Conservation (phyloP, 2,888 invertebrate genomes). For the Heliconius hortense region DNA sequence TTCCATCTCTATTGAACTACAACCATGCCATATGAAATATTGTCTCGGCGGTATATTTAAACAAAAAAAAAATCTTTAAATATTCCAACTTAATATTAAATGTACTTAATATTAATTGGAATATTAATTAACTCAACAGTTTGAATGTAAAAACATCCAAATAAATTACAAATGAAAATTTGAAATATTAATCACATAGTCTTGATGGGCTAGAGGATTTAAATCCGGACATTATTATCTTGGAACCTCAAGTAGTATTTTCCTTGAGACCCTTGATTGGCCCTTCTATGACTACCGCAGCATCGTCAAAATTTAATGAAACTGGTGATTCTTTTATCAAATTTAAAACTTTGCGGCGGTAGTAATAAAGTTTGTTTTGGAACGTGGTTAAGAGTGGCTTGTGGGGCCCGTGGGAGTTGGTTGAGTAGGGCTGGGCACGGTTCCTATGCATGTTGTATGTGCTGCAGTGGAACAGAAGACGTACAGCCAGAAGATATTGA, state of each 20-base stretch:
- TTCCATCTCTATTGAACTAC: too few relatives aligned
- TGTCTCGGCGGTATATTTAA: too few relatives aligned
- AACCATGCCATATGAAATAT: too few relatives aligned
- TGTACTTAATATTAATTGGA: too few relatives aligned
- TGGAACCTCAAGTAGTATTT: neutral
- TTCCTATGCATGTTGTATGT: slow-evolving; percentile 52
- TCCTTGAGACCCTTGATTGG: slow-evolving; percentile 29
- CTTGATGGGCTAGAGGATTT: neutral
- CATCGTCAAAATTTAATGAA: slow-evolving; percentile 30
- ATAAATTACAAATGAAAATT: neutral
- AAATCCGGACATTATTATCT: neutral
- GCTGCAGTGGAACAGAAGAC: slow-evolving; percentile 49
- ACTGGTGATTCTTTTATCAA: slow-evolving; percentile 24
- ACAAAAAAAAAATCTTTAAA: neutral
- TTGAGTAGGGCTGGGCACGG: slow-evolving; percentile 42
- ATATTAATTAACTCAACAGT: neutral
- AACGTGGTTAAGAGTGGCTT: slow-evolving; percentile 37
- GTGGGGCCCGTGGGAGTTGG: slow-evolving; percentile 31
- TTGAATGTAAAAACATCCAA: neutral
- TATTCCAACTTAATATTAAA: too few relatives aligned
- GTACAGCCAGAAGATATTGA: slow-evolving; percentile 28
- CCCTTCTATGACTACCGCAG: slow-evolving; percentile 29
- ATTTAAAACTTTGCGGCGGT: slow-evolving; percentile 25
- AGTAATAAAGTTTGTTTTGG: slow-evolving; percentile 37
- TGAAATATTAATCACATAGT: neutral